Evolutionary conservation across 35 echinoderm and acorn worm species (phyloP), one percentile per base, ranked within the genome.

Genomic region (Acanthaster planci): DNA sequence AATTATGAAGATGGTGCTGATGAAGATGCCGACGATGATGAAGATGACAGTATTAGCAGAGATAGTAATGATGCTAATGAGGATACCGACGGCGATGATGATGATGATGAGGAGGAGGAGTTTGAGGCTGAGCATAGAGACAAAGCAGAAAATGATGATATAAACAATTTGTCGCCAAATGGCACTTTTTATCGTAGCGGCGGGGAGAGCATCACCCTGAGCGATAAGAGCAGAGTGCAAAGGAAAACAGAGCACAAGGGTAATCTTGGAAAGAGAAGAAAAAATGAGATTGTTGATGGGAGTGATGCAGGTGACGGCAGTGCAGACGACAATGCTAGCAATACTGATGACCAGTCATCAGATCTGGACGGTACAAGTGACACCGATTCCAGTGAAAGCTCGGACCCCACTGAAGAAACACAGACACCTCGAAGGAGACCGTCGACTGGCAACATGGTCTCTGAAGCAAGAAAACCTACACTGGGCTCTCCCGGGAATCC

Each of bases 391-490:
- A 55, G n/a, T n/a, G 22, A 81, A 12, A 50, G 38, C 0, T 23
- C 0, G 23, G 47, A 39, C 17, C 21, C 37, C 78, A 55, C 12
- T 44, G 27, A 51, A 52, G 38, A 34, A 77, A 34, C 18, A 77
- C 4, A 12, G 42, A 47, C 42, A 47, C 42, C 42, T 47, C 4
- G 42, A 47, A 47, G 42, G 12, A 47, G 4, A 47, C 42, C 12
- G 42, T 47, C 42, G 42, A 12, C 12, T 12, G 77, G 42, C 19
- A 80, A 80, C 36, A 5, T 80, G 8, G 34, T 40, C 39, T 80
- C 16, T 50, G 36, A 80, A 59, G 55, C 81, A 40, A 77, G 34
- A 51, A 53, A 77, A 54, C 78, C 44, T 36, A 32, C 47, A 21
- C 54, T 35, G 5, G 59, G 27, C 56, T 39, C 42, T 10, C 7